Conservation (phyloP, 2,797 vertebrate genomes). For the Emydoidea blandingii region DNA sequence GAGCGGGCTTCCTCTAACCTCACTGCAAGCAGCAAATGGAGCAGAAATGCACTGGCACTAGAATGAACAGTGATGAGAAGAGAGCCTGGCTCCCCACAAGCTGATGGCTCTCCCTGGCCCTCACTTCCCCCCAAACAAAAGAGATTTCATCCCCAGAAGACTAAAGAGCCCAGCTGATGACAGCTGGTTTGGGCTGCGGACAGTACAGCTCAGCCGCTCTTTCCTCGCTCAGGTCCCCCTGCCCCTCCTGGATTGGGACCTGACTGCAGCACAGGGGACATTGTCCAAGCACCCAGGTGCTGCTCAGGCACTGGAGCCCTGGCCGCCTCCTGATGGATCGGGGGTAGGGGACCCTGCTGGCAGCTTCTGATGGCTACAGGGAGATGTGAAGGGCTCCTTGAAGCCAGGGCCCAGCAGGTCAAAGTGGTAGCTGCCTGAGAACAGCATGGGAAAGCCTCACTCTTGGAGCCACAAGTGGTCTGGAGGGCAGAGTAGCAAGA, state of each 20-base stretch:
- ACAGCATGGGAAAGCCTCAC: too few species aligned
- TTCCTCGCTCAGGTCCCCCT: fast-evolving
- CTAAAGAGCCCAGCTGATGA: neutral
- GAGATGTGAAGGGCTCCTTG: neutral
- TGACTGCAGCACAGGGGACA: neutral
- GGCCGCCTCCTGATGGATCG: neutral
- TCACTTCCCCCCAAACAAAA: neutral
- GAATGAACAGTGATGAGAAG: neutral
- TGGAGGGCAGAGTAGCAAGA: neutral
- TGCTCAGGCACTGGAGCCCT: neutral
- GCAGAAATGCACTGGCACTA: slow-evolving; percentile 20
- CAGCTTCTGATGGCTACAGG: neutral
- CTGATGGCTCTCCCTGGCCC: neutral
- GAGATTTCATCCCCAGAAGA: neutral
- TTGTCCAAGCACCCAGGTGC: neutral
- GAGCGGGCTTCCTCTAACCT: neutral
- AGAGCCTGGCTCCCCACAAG: neutral
- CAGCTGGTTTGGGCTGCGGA: neutral
- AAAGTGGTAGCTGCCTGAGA: too few species aligned
- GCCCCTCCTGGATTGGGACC: neutral
- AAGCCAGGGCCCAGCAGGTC: neutral
- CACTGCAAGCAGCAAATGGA: neutral
- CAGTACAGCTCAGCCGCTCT: fast-evolving
- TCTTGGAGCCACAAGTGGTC: too few species aligned
- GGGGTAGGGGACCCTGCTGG: neutral